phyloP scores from a whole-genome alignment of 2,888 invertebrate species.

The Cerastis rubricosa region DNA sequence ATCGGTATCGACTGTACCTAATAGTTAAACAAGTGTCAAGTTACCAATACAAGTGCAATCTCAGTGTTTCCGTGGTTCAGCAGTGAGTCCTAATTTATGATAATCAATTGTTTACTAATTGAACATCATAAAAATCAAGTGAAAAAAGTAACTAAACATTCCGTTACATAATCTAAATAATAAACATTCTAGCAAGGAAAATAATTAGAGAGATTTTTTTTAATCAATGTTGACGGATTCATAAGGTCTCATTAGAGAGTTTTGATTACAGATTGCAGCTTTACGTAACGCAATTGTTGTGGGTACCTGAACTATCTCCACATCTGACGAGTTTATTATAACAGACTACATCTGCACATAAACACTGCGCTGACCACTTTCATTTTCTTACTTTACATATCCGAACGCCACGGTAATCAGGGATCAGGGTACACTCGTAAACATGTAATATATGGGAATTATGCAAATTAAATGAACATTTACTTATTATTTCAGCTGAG shows the following conservation, averaged over 20 bases:
- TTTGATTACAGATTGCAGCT: slow-evolving; percentile 52
- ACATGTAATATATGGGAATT: slow-evolving; percentile 30
- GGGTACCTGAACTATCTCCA: slow-evolving; percentile 38
- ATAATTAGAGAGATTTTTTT: slow-evolving; percentile 31
- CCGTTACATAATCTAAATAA: slow-evolving; percentile 21
- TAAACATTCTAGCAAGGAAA: slow-evolving; percentile 18
- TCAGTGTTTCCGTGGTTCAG: slow-evolving; percentile 31
- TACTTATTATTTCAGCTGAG: slow-evolving; percentile 86
- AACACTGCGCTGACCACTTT: slow-evolving; percentile 70
- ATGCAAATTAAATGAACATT: slow-evolving; percentile 53
- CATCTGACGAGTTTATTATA: slow-evolving; percentile 48
- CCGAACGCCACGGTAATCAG: slow-evolving; percentile 40
- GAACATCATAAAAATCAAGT: slow-evolving; percentile 10
- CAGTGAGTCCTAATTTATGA: slow-evolving; percentile 31
- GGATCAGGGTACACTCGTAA: slow-evolving; percentile 31
- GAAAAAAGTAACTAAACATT: slow-evolving; percentile 12
- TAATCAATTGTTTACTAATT: slow-evolving; percentile 1
- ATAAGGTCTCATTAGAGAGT: slow-evolving; percentile 60
- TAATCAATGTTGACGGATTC: slow-evolving; percentile 32
- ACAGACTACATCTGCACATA: slow-evolving; percentile 26
- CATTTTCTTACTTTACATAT: slow-evolving; percentile 64
- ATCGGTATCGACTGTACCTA: not conserved
- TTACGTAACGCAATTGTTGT: slow-evolving; percentile 62
- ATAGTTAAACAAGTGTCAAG: slow-evolving; percentile 43
- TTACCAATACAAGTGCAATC: slow-evolving; percentile 33